phyloP scores from a whole-genome alignment of 2,113 vertebrate genomes.

The Pedionomus torquatus region DNA sequence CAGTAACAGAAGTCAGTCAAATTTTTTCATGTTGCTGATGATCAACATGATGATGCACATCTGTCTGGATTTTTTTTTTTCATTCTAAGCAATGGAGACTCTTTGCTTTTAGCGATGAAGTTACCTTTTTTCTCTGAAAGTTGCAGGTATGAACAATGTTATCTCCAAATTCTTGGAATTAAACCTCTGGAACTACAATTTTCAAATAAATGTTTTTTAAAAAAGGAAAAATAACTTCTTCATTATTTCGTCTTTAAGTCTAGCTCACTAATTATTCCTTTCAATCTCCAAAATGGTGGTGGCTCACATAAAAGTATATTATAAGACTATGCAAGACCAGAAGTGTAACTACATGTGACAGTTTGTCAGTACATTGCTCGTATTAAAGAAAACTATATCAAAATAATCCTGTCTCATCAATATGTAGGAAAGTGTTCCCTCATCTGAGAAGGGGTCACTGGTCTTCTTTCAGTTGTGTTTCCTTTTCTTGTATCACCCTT shows the following conservation, averaged over 20 bases:
- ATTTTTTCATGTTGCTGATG: background rate
- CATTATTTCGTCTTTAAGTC: background rate
- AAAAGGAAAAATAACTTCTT: background rate
- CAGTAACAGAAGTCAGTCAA: background rate
- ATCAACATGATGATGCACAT: too few relatives aligned
- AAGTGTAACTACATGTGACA: background rate
- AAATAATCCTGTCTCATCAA: background rate
- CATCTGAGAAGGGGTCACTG: background rate
- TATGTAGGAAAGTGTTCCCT: background rate
- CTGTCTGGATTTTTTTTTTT: background rate
- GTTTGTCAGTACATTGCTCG: background rate
- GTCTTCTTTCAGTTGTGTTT: background rate
- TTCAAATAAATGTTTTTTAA: background rate
- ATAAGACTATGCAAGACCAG: background rate
- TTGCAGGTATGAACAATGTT: background rate
- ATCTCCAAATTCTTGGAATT: background rate
- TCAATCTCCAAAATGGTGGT: background rate
- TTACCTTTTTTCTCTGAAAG: background rate
- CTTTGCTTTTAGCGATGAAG: background rate
- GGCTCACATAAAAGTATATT: background rate
- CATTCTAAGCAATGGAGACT: background rate
- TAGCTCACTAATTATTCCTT: background rate
- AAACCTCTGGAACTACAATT: background rate
- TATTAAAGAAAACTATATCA: background rate
- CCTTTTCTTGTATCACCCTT: background rate